These are phyloP conservation scores for Rhabditoides inermis DNA, from an alignment of 2,888 invertebrate genomes.

Conservation along the genomic window DNA sequence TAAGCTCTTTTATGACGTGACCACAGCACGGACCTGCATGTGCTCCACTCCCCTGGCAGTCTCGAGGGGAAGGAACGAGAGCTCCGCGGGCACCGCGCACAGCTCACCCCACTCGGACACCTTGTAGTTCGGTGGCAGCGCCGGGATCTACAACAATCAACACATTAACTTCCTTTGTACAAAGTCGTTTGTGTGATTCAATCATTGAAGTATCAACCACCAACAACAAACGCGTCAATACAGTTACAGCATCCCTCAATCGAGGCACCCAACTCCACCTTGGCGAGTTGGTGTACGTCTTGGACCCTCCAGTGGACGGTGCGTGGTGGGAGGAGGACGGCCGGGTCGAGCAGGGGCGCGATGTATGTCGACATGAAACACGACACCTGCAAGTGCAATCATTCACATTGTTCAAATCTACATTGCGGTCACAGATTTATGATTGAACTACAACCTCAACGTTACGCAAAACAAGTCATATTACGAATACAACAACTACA, in stretches of 20 bases:
- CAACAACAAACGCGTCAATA: neutral
- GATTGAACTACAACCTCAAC: too few relatives aligned
- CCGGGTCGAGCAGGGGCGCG: too few relatives aligned
- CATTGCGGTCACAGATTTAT: too few relatives aligned
- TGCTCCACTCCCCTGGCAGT: too few relatives aligned
- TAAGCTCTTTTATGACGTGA: too few relatives aligned
- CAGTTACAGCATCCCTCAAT: neutral
- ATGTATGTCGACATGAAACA: too few relatives aligned
- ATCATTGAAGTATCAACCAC: neutral
- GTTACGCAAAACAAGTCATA: too few relatives aligned
- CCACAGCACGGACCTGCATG: too few relatives aligned
- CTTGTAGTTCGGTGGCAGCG: constrained; percentile 35
- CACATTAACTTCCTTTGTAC: neutral
- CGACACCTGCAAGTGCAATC: too few relatives aligned
- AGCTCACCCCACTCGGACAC: constrained; percentile 38
- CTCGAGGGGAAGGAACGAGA: constrained; percentile 31
- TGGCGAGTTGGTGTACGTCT: constrained; percentile 44
- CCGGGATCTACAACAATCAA: constrained; percentile 30
- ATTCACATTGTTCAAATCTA: too few relatives aligned
- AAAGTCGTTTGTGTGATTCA: neutral
- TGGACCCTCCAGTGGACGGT: constrained; percentile 36
- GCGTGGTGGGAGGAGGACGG: constrained; percentile 28
- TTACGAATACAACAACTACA: too few relatives aligned
- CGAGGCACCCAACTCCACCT: constrained; percentile 19
- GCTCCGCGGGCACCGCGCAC: constrained; percentile 13